A percentile compares a stretch with the other conserved stretches of the same genome.
Conservation (phyloP, 2,888 invertebrate species). For the Autographa gamma region DNA sequence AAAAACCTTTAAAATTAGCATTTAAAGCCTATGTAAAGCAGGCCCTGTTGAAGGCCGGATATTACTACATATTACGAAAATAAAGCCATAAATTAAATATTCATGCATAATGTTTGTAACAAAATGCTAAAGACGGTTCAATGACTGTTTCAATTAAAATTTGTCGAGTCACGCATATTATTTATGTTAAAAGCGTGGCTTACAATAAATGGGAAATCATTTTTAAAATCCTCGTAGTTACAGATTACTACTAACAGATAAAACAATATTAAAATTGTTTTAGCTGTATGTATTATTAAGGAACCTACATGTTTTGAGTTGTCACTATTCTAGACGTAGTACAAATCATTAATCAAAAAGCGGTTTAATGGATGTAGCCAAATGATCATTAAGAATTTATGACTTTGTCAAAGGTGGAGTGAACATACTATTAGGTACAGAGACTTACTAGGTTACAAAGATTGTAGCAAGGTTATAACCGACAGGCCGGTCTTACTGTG, state of each 20-base stretch:
- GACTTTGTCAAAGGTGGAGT: background rate
- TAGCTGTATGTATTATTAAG: too few relatives aligned
- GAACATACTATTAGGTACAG: background rate
- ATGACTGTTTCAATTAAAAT: slow-evolving; percentile 1
- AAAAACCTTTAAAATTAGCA: background rate
- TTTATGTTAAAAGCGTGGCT: background rate
- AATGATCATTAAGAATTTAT: too few relatives aligned
- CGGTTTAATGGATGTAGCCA: background rate
- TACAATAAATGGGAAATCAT: background rate
- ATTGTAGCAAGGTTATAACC: background rate
- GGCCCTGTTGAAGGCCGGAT: background rate
- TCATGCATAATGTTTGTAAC: background rate
- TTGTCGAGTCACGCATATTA: background rate
- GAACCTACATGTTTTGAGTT: too few relatives aligned
- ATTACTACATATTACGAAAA: background rate
- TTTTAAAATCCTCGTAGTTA: background rate
- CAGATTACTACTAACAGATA: background rate
- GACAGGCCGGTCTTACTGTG: background rate
- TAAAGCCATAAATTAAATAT: background rate
- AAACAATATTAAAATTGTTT: background rate
- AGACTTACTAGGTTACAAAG: background rate
- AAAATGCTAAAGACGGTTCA: background rate
- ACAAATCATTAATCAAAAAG: too few relatives aligned
- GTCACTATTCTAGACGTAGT: background rate
- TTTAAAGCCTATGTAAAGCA: too few relatives aligned